Evolutionary conservation across 2,797 vertebrate genomes (phyloP), one percentile per base, ranked within the genome.

Genomic region (Micromesistius poutassou): DNA sequence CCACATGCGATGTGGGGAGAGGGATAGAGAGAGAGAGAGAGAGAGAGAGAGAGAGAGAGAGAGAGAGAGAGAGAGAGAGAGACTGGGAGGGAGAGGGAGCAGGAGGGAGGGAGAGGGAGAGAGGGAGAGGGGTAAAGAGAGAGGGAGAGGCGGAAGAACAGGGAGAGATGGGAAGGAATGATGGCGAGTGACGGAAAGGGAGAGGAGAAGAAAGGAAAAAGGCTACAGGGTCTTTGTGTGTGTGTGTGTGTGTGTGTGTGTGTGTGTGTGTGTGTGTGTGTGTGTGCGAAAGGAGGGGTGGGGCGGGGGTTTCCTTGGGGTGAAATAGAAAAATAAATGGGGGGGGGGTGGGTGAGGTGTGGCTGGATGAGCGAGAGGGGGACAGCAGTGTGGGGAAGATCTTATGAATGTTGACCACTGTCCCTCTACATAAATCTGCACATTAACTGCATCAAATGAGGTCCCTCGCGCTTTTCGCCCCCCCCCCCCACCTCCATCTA

Each of bases 381-480:
- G 73, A 72, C 78, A 81, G 80, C 83, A 85, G 77, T 83, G 83
- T 28, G 82, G 87, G 79, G 75, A 82, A 91, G 86, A 90, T 92
- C 91, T 93, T 94, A 91, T 93, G 86, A 93, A 93, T 93, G 90
- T 92, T 93, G 93, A 93, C 92, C 93, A 92, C 91, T 93, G 93
- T 93, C 91, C 93, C 87, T 92, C 91, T 94, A 93, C 93, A 94
- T 93, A 94, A 94, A 95, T 94, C 92, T 94, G 92, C 90, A 94
- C 93, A 94, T 95, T 94, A 94, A 94, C 91, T 92, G 90, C 90
- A 88, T 93, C 91, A 93, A 94, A 94, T 92, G 91, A 94, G 93
- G 87, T 91, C 91, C 88, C 77, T 86, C 87, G 88, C 89, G n/a
- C 73, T 19, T 19, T 88, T 85, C 86, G 87, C 79, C 84, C 88